Evolutionary conservation across 2,888 invertebrate genomes (phyloP).

Genomic region (Diarsia rubi): DNA sequence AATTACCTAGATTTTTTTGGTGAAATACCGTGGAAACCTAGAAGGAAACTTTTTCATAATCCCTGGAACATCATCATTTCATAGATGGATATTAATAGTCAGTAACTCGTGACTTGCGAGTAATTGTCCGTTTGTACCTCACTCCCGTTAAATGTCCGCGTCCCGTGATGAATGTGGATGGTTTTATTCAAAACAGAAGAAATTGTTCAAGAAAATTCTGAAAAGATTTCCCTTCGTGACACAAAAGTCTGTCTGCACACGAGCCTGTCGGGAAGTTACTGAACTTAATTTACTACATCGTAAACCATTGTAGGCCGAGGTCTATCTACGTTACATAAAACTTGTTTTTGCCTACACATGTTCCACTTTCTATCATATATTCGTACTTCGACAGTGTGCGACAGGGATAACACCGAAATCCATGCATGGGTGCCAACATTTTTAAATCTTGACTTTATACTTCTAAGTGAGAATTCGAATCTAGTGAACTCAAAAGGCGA

Average conservation of each 20-base stretch:
- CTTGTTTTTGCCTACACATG: no score
- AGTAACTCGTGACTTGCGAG: slow-evolving; percentile 22
- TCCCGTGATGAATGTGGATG: slow-evolving; percentile 26
- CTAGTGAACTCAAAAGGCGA: no score
- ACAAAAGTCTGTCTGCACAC: background rate
- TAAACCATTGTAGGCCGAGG: no score
- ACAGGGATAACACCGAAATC: no score
- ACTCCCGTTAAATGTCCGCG: slow-evolving; percentile 27
- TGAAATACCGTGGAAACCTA: no score
- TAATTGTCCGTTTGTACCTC: slow-evolving; percentile 37
- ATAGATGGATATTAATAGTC: background rate
- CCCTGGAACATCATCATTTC: background rate
- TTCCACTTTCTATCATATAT: no score
- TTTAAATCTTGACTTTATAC: no score
- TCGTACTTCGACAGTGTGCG: no score
- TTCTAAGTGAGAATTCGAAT: no score
- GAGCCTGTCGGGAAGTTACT: background rate
- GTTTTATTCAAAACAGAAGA: background rate
- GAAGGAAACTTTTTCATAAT: background rate
- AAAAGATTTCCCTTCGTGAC: background rate
- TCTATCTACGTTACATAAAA: no score
- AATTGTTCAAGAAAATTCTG: background rate
- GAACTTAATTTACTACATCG: background rate
- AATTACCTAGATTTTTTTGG: no score
- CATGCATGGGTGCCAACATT: no score